Base-by-base conservation (phyloP, 2,888 invertebrate genomes). In the Ophioninae sp. region DNA sequence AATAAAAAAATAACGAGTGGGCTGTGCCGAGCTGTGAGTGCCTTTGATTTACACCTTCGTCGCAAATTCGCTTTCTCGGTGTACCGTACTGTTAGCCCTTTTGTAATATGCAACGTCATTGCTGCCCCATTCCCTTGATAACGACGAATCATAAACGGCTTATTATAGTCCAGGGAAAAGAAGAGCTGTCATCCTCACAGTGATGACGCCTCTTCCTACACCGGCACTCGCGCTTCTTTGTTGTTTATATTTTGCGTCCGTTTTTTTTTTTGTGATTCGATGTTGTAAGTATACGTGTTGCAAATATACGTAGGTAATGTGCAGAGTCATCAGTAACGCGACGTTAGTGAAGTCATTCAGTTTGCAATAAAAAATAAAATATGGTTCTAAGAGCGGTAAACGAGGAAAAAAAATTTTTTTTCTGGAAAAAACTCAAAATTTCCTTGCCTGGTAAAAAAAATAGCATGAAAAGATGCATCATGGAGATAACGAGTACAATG, bases 91-190 rank as follows among this genome's bases (percentile, higher is more conserved):
- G 51, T 39, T 22, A 39, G 10, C 64, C 65, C 65, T 61, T 41
- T 51, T 59, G 41, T 61, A 67, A 39, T 58, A n/a, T 41, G 56
- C 68, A 56, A 64, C 79, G 79, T 79, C 68, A 80, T 83, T 83
- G 80, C 83, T 23, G 23, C 63, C 51, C 51, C 76, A 83, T 83
- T 83, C 77, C 71, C 64, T 63, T 67, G 82, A 83, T 77, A 73
- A 77, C 79, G 41, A 65, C 79, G 82, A 83, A 83, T 83, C 82
- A 83, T 83, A 79, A 79, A 79, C 51, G 79, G 39, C 73, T 63
- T 61, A 37, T 41, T 75, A 67, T 41, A 75, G 44, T 71, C 79
- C 61, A 67, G 68, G 79, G 72, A 64, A 61, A 22, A 71, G 65
- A 67, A 72, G 65, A 75, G 75, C 75, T 61, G 79, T 76, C 75